Evolutionary conservation across 2,888 invertebrate genomes (phyloP), one percentile per base, ranked within the genome.

Genomic region (Isoperla grammatica): DNA sequence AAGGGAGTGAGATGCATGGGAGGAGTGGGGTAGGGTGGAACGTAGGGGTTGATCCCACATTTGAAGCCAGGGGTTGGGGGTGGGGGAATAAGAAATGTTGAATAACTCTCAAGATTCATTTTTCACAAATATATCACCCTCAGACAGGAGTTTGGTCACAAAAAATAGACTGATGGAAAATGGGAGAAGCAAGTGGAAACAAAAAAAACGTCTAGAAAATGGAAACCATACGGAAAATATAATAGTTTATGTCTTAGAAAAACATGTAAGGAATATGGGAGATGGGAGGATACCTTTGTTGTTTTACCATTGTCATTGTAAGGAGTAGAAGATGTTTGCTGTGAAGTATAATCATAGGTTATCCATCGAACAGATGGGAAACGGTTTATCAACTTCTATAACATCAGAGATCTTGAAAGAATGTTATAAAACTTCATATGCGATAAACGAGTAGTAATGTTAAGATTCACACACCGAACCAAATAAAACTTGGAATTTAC

Each of bases 81-180:
- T 6, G 37, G n/a, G 37, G 42, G 42, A 6, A 15, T 40, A 15
- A 40, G 42, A 15, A 40, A 15, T 12, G 66, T 66, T 67, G 69
- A 69, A 68, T 68, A 67, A 69, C 69, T 73, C 71, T 70, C 71
- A 74, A 73, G 72, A 72, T 73, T 74, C 73, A 74, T 74, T 74
- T 74, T 72, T 74, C 74, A 74, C 72, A 72, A 72, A 72, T 72
- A 71, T 71, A 71, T 71, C 29, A 56, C 56, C 56, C 56, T 45
- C 15, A 35, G 56, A 39, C 46, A 40, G 42, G n/a, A 13, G n/a
- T 40, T 15, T 40, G 42, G 42, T 13, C n/a, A 40, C 13, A 40
- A 40, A 15, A 40, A 40, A 40, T 40, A 40, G 42, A 40, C 42
- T 40, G 42, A 40, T 40, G 42, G 42, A 12, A 40, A 40, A 40